phyloP scores from a whole-genome alignment of 2,888 invertebrate species.

The Drosophila sordidula region DNA sequence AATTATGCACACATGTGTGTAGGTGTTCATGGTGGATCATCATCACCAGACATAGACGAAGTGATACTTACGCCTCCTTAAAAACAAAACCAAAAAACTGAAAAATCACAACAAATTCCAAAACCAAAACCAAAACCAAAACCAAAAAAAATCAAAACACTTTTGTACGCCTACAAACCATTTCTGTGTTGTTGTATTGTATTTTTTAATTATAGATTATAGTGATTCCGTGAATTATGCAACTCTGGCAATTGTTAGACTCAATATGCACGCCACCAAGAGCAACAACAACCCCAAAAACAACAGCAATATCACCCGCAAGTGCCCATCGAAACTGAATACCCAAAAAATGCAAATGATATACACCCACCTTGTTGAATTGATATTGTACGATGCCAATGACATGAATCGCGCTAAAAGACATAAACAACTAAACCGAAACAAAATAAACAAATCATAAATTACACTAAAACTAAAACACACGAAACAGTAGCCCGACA shows the following conservation, averaged over 20 bases:
- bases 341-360: conserved; percentile 30
- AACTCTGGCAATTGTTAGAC: conserved; percentile 78
- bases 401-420: conserved; percentile 36
- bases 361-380: conserved; percentile 65
- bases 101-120: conserved; percentile 2
- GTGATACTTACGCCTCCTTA: conserved; percentile 48
- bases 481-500: conserved; percentile 63
- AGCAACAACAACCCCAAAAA: conserved; percentile 53
- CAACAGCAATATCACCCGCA: conserved; percentile 60
- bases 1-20: conserved; percentile 16
- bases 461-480: conserved; percentile 12
- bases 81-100: conserved; percentile 12
- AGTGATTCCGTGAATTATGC: conserved; percentile 80
- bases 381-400: conserved; percentile 55
- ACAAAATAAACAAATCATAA: conserved; percentile 24
- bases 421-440: conserved; percentile 6
- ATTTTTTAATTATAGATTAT: conserved; percentile 77
- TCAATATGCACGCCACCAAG: conserved; percentile 72
- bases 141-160: conserved; percentile 26
- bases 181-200: conserved; percentile 71
- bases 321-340: conserved; percentile 60
- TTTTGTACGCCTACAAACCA: conserved; percentile 66
- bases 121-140: conserved; percentile 8
- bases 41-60: conserved; percentile 47
- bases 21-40: conserved; percentile 45